Percentiles rank a stretch among this genome's conserved stretches.
phyloP scores from a whole-genome alignment of 2,113 vertebrate genomes.

The Leptosomus discolor region DNA sequence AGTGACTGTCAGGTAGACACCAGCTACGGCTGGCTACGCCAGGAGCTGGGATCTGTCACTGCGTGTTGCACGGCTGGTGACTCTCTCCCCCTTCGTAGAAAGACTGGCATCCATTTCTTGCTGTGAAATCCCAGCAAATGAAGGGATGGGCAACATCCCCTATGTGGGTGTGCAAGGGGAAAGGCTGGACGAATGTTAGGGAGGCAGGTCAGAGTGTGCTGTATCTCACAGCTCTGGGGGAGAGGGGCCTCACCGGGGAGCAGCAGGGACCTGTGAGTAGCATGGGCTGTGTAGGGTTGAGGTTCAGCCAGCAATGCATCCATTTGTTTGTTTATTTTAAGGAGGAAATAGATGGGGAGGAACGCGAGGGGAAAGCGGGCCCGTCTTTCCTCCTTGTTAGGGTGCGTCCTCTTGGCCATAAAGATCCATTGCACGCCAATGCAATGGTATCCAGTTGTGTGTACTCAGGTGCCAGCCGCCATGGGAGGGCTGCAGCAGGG shows the following conservation, averaged over 20 bases:
- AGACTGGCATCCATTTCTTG: neutral
- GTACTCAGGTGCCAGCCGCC: neutral
- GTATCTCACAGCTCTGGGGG: neutral
- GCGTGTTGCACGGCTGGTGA: neutral
- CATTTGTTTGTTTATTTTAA: neutral
- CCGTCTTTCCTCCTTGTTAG: neutral
- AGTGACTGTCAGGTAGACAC: neutral
- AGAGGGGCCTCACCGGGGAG: neutral
- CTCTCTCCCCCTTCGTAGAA: neutral
- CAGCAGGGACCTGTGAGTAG: neutral
- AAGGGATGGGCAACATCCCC: neutral
- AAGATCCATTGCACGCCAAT: neutral
- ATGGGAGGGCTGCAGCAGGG: neutral
- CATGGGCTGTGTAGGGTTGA: neutral
- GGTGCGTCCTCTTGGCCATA: neutral
- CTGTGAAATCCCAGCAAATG: neutral
- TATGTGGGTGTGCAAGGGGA: rapidly evolving
- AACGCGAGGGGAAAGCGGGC: neutral
- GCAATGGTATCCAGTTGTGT: neutral
- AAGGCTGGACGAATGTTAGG: neutral
- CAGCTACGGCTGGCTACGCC: neutral
- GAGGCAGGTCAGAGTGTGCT: neutral
- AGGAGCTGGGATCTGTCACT: neutral
- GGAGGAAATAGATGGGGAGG: neutral
- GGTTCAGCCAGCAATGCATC: neutral